Conservation (phyloP, 2,888 invertebrate genomes). For the Tetropium fuscum region DNA sequence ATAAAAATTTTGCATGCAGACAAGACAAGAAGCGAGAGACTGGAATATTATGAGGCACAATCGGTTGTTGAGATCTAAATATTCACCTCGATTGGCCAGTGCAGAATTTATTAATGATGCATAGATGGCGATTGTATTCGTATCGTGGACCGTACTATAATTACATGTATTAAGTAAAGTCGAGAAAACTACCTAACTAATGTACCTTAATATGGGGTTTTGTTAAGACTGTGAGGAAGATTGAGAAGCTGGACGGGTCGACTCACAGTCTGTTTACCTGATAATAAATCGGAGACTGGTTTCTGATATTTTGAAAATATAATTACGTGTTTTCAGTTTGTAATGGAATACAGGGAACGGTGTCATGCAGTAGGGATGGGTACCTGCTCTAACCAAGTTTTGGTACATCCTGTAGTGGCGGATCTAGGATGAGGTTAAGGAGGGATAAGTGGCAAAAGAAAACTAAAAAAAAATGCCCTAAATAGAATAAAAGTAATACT, state of each 20-base stretch:
- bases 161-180: conserved; percentile 64
- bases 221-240: conserved; percentile 53
- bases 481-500: too few species aligned
- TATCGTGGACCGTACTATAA: conserved; percentile 59
- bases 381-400: too few species aligned
- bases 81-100: conserved; percentile 39
- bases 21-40: conserved; percentile 43
- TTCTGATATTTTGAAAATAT: conserved; percentile 66
- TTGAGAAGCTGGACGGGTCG: conserved; percentile 20
- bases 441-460: too few species aligned
- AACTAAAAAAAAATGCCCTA: too few species aligned
- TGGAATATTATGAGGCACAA: conserved; percentile 39
- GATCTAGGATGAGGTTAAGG: too few species aligned
- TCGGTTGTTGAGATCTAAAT: conserved; percentile 38
- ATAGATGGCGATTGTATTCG: conserved; percentile 56
- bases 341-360: conserved; percentile 60
- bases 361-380: conserved; percentile 31
- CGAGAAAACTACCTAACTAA: conserved; percentile 66
- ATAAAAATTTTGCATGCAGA: conserved; percentile 38
- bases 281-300: conserved; percentile 70
- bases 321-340: conserved; percentile 64
- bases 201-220: conserved; percentile 62
- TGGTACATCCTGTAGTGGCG: too few species aligned
- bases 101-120: conserved; percentile 61
- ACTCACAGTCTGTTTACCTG: conserved; percentile 61